Evolutionary conservation across 1,140 invertebrate species (phyloP).

Genomic region (Drosophila ficusphila): DNA sequence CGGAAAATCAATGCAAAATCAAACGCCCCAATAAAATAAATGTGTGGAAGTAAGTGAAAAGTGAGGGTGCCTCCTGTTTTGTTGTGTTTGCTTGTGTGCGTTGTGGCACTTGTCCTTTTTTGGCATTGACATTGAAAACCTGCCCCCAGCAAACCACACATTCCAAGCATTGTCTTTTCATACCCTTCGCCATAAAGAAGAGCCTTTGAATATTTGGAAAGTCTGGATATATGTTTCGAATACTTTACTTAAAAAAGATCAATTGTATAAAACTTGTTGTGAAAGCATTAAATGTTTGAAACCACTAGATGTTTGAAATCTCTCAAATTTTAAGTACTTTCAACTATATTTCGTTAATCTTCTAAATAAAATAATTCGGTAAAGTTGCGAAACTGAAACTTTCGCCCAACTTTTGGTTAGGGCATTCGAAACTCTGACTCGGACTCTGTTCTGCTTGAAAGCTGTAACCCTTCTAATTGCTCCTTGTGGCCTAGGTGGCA

Average conservation of each 20-base stretch:
- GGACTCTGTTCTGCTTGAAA: background rate
- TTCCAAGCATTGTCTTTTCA: slow-evolving; percentile 1
- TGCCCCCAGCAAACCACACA: slow-evolving; percentile 1
- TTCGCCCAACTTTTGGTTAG: background rate
- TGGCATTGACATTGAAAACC: slow-evolving; percentile 36
- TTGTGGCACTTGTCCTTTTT: slow-evolving; percentile 16
- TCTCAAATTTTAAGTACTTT: too few relatives aligned
- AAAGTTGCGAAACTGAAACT: too few relatives aligned
- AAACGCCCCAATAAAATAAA: slow-evolving; percentile 3
- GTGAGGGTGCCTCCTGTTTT: background rate
- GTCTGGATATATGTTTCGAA: too few relatives aligned
- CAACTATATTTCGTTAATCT: background rate
- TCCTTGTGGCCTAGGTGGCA: background rate
- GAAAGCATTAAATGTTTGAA: too few relatives aligned
- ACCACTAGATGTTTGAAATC: too few relatives aligned
- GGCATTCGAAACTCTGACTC: background rate
- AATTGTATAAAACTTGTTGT: too few relatives aligned
- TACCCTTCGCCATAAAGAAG: background rate
- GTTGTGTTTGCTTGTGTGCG: background rate
- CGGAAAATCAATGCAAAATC: slow-evolving; percentile 63
- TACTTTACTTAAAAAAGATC: too few relatives aligned
- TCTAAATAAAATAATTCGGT: too few relatives aligned
- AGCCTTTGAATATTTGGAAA: too few relatives aligned
- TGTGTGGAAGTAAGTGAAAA: too few relatives aligned
- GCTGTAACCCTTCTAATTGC: background rate